These are phyloP conservation scores for Albula goreensis DNA, from an alignment of 2,113 vertebrate species.

Conservation along the genomic window DNA sequence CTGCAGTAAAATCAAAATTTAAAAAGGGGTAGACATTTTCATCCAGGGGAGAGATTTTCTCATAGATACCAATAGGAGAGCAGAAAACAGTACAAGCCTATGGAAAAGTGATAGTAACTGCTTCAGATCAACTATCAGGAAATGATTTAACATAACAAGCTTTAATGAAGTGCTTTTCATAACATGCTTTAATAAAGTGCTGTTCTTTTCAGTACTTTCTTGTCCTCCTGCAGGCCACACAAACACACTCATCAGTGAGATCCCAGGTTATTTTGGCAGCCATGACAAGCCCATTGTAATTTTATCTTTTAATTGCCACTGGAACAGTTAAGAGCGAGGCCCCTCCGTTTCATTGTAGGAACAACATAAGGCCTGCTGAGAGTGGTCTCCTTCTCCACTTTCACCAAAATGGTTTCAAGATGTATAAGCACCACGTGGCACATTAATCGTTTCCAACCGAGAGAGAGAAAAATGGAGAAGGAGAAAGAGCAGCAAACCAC, in stretches of 20 bases:
- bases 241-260: neutral
- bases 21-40: neutral
- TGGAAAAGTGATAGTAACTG: neutral
- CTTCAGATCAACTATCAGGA: neutral
- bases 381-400: conserved; percentile 19
- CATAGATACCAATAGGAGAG: neutral
- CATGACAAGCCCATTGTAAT: conserved; percentile 26
- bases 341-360: conserved; percentile 2
- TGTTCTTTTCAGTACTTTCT: neutral
- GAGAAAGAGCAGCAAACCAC: neutral
- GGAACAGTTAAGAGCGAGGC: conserved; percentile 1
- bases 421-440: conserved; percentile 27
- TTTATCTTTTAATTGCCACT: conserved; percentile 39
- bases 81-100: neutral
- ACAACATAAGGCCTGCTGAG: conserved; percentile 22
- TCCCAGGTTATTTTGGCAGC: conserved; percentile 10
- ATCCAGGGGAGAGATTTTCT: neutral
- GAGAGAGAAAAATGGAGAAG: neutral
- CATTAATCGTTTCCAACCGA: conserved; percentile 19
- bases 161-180: neutral
- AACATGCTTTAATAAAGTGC: neutral
- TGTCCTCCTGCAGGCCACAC: neutral
- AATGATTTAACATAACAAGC: neutral
- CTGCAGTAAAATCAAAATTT: too few species aligned
- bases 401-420: conserved; percentile 40